phyloP scores from a whole-genome alignment of 1,140 invertebrate genomes.

The Periplaneta americana region DNA sequence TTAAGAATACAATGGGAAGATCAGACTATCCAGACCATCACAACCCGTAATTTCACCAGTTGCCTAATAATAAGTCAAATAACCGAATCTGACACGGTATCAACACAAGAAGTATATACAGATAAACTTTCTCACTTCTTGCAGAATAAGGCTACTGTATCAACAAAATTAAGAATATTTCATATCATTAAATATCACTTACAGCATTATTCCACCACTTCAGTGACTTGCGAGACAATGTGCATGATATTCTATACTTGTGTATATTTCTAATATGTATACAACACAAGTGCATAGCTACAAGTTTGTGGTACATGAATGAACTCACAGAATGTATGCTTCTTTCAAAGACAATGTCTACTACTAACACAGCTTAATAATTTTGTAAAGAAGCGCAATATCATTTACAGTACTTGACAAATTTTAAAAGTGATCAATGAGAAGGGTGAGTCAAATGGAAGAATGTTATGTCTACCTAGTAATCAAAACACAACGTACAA shows the following conservation, averaged over 20 bases:
- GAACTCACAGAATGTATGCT: conserved; percentile 3
- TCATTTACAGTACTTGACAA: not conserved
- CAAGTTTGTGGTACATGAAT: conserved; percentile 13
- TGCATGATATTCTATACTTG: not conserved
- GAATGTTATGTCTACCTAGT: not conserved
- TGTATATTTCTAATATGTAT: conserved; percentile 14
- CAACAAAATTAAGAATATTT: no score
- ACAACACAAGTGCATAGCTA: conserved; percentile 12
- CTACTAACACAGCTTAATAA: conserved; percentile 7
- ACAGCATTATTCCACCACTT: not conserved
- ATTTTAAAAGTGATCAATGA: not conserved
- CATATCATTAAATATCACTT: no score
- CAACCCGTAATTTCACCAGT: no score
- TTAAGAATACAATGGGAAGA: no score
- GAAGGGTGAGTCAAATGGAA: not conserved
- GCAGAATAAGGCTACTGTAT: no score
- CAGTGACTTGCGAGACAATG: not conserved
- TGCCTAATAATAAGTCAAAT: no score
- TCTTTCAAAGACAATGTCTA: conserved; percentile 9
- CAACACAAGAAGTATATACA: no score
- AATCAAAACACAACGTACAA: not conserved
- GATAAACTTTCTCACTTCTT: no score
- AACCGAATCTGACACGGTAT: no score
- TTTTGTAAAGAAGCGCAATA: not conserved
- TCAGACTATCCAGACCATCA: no score